Evolutionary conservation across 2,113 vertebrate genomes (phyloP), one percentile per base, ranked within the genome.

Genomic region (Bungarus multicinctus): DNA sequence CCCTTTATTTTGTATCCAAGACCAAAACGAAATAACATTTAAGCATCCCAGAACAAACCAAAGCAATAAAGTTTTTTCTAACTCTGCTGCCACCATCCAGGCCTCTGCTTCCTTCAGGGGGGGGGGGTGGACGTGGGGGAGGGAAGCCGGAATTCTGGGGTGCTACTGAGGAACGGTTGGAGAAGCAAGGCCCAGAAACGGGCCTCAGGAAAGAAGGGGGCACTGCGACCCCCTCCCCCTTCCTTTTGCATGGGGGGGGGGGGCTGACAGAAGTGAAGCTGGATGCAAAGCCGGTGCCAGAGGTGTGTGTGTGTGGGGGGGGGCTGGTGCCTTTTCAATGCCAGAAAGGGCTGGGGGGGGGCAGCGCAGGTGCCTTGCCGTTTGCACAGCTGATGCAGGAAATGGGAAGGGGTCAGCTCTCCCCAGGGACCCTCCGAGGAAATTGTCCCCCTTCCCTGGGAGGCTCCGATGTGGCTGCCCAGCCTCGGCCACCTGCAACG

Each of bases 51-150:
- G 53, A 95, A 95, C 94, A 94, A 95, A 94, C 95, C 96, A 34
- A 96, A 95, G 96, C 96, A 97, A 96, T 93, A 93, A 93, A 90
- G 1, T 45, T 39, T 86, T 34, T 90, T n/a, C 57, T 52, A 85
- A 14, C 18, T 27, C 47, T 64, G 53, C 52, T 25, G n/a, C 39
- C 88, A 4, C 9, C 69, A 23, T 5, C 6, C 16, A 52, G 93
- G 94, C 88, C 89, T 95, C 11, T 90, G 92, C 93, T 95, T 96
- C 90, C 91, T 90, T 89, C 88, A 1, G 16, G 3, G 60, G 39
- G 50, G 43, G 57, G 53, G 10, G 0, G 5, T 25, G 23, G 22
- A 25, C n/a, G n/a, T 20, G 45, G 47, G 30, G 30, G 12, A 3
- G 11, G 30, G 4, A 3, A 34, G n/a, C 30, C 60, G 0, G 4